Conservation (phyloP, 2,888 invertebrate genomes). For the Calameuta idolon region DNA sequence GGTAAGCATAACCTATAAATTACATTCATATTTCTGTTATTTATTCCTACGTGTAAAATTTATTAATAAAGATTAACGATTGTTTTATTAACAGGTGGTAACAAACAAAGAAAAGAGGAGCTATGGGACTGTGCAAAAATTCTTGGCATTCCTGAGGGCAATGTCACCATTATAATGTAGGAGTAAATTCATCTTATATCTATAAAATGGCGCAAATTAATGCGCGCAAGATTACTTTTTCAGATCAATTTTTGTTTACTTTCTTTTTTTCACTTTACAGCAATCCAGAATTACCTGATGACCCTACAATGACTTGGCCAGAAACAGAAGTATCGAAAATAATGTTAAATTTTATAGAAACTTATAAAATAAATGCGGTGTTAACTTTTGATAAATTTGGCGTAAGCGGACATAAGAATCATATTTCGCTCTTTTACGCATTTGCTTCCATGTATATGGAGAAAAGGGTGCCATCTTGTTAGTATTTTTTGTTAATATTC, state of each 20-base stretch:
- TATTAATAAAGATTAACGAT: not conserved
- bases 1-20: conserved; percentile 69
- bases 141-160: conserved; percentile 82
- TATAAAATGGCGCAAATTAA: not conserved
- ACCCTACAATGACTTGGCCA: conserved; percentile 83
- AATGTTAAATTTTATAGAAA: conserved; percentile 77
- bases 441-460: conserved; percentile 83
- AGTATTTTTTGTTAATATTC: conserved; percentile 57
- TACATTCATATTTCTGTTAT: not conserved
- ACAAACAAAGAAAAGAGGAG: conserved; percentile 77
- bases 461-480: conserved; percentile 79
- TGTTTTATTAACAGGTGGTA: conserved; percentile 49
- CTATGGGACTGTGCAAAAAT: conserved; percentile 83
- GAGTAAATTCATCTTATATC: conserved; percentile 21
- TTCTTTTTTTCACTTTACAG: conserved; percentile 60
- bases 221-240: not conserved
- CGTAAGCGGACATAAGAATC: conserved; percentile 93
- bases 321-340: conserved; percentile 74
- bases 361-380: conserved; percentile 83
- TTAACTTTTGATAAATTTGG: conserved; percentile 96
- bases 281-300: conserved; percentile 81
- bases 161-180: conserved; percentile 75
- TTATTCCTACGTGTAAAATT: not conserved
- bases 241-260: not conserved
- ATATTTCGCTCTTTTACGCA: conserved; percentile 86